Base-by-base conservation (phyloP, 2,113 vertebrate genomes). In the Microtus ochrogaster region DNA sequence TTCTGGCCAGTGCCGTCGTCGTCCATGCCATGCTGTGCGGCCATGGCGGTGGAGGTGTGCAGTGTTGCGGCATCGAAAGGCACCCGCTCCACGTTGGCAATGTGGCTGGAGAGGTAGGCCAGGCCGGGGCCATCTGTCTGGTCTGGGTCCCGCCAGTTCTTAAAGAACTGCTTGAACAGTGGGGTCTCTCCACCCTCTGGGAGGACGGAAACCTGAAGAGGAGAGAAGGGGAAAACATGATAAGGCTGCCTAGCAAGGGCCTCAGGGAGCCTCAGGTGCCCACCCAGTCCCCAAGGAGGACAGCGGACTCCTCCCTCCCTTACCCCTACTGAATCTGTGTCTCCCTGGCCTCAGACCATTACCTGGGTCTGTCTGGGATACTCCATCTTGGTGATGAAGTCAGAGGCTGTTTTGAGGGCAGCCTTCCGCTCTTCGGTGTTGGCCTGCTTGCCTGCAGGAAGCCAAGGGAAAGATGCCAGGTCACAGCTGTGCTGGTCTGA, bases 91-190 rank as follows among this genome's bases (percentile, higher is more conserved):
- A 99, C 99, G 55, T 99, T 99, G 98, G 99, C 99, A 17, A 99
- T 98, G 66, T 99, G 99, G 97, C 99, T 99, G 85, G 99, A 99
- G 83, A 99, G 96, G 33, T 99, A 99, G 72, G 98, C 98, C 96
- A 99, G 92, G 6, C 99, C 99, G 94, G 99, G 98, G 22, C 99
- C 99, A 0, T 98, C 99, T 0, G 99, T 99, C 99, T 99, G 99
- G 82, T 99, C 99, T 94, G 44, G 98, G 94, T 99, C 99, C 2
- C 98, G 97, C 99, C 99, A 99, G 98, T 99, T 99, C 98, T 99
- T 99, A 98, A 99, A 99, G 98, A 99, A 99, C 96, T 99, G 99
- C 97, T 99, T 99, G 98, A 99, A 99, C 90, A 99, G 98, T 0
- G 99, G 99, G 0, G 99, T 99, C 98, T 99, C 99, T 0, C 99